phyloP scores from a whole-genome alignment of 1,140 invertebrate species.

The Drosophila subpulchrella region DNA sequence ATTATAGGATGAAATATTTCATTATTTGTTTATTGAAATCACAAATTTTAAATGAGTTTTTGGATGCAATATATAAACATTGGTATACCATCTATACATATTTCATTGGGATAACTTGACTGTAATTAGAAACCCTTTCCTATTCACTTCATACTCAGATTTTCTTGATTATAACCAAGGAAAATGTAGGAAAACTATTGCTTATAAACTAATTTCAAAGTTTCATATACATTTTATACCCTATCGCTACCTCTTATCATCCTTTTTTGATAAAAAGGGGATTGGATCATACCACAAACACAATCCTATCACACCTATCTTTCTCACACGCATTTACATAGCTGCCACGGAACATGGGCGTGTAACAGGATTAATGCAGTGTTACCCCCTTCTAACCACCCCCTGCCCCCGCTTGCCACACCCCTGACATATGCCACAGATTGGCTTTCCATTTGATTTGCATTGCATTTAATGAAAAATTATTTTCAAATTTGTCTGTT shows the following conservation, averaged over 20 bases:
- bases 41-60: no score
- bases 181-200: no score
- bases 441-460: conserved; percentile 77
- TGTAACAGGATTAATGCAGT: conserved; percentile 79
- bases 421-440: conserved; percentile 61
- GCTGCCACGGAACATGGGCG: conserved; percentile 41
- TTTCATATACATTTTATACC: no score
- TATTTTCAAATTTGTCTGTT: conserved; percentile 83
- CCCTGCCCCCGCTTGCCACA: not conserved
- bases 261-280: conserved; percentile 12
- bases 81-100: no score
- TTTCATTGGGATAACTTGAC: no score
- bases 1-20: no score
- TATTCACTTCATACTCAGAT: no score
- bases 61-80: no score
- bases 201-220: no score
- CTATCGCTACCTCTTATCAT: not conserved
- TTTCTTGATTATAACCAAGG: no score
- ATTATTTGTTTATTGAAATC: no score
- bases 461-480: conserved; percentile 82
- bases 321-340: conserved; percentile 30
- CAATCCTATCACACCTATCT: conserved; percentile 15
- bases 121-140: no score
- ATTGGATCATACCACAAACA: conserved; percentile 22
- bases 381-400: conserved; percentile 14